These are phyloP conservation scores for Tychaedon coryphoeus DNA, from an alignment of 2,113 vertebrate species.

Conservation along the genomic window DNA sequence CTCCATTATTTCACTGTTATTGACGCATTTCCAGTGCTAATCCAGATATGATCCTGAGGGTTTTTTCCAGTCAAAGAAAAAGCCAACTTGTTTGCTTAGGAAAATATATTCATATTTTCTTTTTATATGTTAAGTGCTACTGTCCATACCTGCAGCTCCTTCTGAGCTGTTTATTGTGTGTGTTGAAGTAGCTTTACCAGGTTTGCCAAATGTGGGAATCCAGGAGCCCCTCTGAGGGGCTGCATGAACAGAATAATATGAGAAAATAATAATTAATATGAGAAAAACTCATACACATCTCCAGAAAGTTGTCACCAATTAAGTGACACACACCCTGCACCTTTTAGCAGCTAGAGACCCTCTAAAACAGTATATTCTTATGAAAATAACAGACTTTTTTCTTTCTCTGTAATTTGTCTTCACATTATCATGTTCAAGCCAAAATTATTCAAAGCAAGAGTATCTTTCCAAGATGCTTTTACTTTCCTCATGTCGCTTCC, in stretches of 20 bases:
- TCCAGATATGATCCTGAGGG: background rate
- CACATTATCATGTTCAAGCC: background rate
- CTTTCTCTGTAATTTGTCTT: background rate
- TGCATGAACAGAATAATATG: background rate
- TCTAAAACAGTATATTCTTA: background rate
- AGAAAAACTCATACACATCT: background rate
- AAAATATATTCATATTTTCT: background rate
- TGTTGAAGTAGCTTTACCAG: background rate
- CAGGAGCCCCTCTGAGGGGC: background rate
- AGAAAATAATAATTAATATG: background rate
- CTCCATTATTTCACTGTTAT: background rate
- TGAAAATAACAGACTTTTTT: background rate
- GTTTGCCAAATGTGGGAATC: background rate
- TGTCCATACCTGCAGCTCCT: background rate
- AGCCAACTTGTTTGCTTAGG: background rate
- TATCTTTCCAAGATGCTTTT: background rate
- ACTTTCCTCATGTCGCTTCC: background rate
- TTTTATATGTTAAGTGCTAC: background rate
- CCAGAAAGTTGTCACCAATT: background rate
- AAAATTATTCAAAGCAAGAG: background rate
- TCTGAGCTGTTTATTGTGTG: background rate
- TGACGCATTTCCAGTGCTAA: background rate
- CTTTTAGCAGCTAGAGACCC: background rate
- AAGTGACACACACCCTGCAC: background rate
- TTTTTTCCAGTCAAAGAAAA: background rate